Evolutionary conservation across 2,888 invertebrate species (phyloP).

Genomic region (Ichneumoninae sp.): DNA sequence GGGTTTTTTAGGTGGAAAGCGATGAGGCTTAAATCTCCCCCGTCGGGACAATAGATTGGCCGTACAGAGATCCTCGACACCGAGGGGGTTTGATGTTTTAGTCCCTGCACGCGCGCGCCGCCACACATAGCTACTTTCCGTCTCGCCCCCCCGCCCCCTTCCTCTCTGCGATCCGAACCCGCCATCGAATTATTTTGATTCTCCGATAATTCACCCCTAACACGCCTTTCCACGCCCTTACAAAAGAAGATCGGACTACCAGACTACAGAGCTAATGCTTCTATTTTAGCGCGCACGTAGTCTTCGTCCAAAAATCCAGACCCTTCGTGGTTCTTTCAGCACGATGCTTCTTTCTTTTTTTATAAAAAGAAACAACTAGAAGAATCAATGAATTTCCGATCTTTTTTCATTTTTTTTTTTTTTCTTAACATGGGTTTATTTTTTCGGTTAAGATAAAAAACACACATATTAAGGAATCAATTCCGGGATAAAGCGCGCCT

Average conservation of each 20-base stretch:
- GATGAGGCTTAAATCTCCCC: slow-evolving; percentile 62
- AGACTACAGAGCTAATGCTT: slow-evolving; percentile 33
- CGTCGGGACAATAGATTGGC: slow-evolving; percentile 66
- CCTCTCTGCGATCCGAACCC: slow-evolving; percentile 74
- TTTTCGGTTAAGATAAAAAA: neutral
- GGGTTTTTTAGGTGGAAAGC: slow-evolving; percentile 66
- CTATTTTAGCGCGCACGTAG: slow-evolving; percentile 40
- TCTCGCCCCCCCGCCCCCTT: slow-evolving; percentile 54
- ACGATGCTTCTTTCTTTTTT: slow-evolving; percentile 12
- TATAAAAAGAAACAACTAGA: too few relatives aligned
- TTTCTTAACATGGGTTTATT: too few relatives aligned
- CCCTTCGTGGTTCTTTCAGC: slow-evolving; percentile 1
- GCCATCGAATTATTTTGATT: slow-evolving; percentile 83
- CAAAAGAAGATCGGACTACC: slow-evolving; percentile 51
- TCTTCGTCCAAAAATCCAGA: slow-evolving; percentile 36
- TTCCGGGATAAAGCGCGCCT: neutral
- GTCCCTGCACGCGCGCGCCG: slow-evolving; percentile 49
- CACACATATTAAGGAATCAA: slow-evolving; percentile 31
- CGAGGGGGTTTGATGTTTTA: slow-evolving; percentile 63
- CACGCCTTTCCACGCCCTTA: slow-evolving; percentile 72
- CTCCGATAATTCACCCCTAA: slow-evolving; percentile 83
- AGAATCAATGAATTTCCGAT: too few relatives aligned
- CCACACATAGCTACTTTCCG: slow-evolving; percentile 27
- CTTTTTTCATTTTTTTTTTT: neutral
- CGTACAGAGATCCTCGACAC: slow-evolving; percentile 56